Percentiles rank a stretch among this genome's conserved stretches.
phyloP scores from a whole-genome alignment of 2,113 vertebrate species.

The Carettochelys insculpta region DNA sequence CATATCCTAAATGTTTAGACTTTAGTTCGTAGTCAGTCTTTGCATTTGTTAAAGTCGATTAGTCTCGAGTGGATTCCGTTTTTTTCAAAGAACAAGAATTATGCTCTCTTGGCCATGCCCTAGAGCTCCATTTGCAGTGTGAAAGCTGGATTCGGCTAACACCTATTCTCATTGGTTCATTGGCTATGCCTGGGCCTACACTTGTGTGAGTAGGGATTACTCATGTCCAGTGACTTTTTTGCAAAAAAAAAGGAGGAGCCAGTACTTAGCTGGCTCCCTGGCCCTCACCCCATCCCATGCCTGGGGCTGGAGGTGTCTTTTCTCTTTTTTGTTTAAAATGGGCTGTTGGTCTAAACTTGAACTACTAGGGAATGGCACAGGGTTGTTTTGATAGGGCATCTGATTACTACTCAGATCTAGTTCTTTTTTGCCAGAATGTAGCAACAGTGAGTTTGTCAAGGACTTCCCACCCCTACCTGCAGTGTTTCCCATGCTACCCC shows the following conservation, averaged over 20 bases:
- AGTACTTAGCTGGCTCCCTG: too few species aligned
- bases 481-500: background rate
- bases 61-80: background rate
- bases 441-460: background rate
- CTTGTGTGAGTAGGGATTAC: too few species aligned
- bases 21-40: background rate
- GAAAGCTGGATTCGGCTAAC: too few species aligned
- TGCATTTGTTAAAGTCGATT: background rate
- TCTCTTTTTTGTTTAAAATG: background rate
- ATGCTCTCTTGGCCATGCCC: too few species aligned
- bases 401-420: background rate
- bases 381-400: background rate
- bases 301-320: too few species aligned
- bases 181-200: too few species aligned
- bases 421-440: background rate
- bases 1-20: background rate
- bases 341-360: constrained; percentile 10
- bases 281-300: too few species aligned
- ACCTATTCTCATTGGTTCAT: too few species aligned
- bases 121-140: too few species aligned
- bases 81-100: background rate
- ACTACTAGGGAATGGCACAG: background rate
- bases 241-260: too few species aligned
- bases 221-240: too few species aligned
- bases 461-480: background rate